Evolutionary conservation across 2,797 vertebrate genomes (phyloP).

Genomic region (Dromococcyx pavoninus): DNA sequence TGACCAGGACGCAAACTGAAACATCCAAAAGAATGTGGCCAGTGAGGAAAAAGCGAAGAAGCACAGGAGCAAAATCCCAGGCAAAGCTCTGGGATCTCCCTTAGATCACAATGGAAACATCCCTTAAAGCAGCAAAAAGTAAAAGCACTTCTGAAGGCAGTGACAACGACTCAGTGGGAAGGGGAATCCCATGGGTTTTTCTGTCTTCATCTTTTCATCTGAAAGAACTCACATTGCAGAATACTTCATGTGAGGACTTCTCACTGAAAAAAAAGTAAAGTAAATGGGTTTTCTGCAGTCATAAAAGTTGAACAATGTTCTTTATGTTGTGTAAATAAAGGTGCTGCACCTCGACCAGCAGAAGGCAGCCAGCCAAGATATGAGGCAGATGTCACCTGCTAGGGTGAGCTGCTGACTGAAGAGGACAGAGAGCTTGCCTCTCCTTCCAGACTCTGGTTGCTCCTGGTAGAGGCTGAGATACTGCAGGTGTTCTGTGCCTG

Average conservation of each 20-base stretch:
- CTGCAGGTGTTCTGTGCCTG: not conserved
- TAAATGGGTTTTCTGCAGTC: not conserved
- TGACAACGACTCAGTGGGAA: not conserved
- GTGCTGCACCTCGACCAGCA: not conserved
- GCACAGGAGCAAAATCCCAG: not conserved
- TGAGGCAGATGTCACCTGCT: not conserved
- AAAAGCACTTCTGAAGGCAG: not conserved
- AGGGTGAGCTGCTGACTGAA: not conserved
- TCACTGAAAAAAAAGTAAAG: not conserved
- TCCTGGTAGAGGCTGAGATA: not conserved
- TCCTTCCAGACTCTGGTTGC: not conserved
- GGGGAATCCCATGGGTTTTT: not conserved
- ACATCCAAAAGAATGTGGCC: not conserved
- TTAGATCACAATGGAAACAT: not conserved
- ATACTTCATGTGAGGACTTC: accelerated
- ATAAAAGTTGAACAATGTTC: not conserved
- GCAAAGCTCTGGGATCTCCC: not conserved
- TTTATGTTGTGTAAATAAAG: not conserved
- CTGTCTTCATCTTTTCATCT: not conserved
- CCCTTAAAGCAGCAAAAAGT: not conserved
- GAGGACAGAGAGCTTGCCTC: not conserved
- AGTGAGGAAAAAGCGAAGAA: not conserved
- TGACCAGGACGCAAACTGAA: not conserved
- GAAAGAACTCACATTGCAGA: not conserved
- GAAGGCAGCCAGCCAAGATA: not conserved